Evolutionary conservation across 2,797 vertebrate genomes (phyloP), one percentile per base, ranked within the genome.

Genomic region (Peromyscus nudipes): DNA sequence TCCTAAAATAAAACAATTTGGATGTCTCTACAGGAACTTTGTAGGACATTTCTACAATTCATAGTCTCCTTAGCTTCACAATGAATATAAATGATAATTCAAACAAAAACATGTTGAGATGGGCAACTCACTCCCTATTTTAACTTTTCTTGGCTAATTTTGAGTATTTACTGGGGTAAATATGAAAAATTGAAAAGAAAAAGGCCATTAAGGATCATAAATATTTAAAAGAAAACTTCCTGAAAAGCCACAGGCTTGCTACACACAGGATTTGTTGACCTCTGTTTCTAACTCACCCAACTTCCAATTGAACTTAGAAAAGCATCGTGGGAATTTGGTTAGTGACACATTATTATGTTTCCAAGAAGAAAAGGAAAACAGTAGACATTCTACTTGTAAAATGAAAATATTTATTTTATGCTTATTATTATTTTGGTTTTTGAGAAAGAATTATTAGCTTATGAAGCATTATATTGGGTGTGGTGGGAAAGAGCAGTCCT

Each of bases 341-440:
- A 83, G 67, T 91, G 64, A 91, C 82, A 95, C 95, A 62, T 25
- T 57, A 43, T 4, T 89, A 37, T 60, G 1, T 82, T 92, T 94
- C 27, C 91, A 52, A 34, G 25, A 94, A 89, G 89, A 34, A 94
- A 93, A 89, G 73, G 43, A 94, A 96, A 91, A 93, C 79, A 81
- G 31, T 27, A 96, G 23, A 21, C 64, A 60, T 0, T 40, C 27
- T 9, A 67, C 49, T 91, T 84, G 60, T 82, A 62, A 79, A 85
- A 46, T 69, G 1, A 90, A 86, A 82, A 71, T 91, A 84, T 37
- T 94, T 76, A 37, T 90, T 73, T 86, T 81, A 88, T 4, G n/a
- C 12, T 94, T 86, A 64, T 83, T 89, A 64, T 82, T 79, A 84
- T 82, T 12, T 6, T 67, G 19, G 82, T 34, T 97, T 23, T 4